Evolutionary conservation across 2,113 vertebrate genomes (phyloP).

Genomic region (Vicugna pacos): DNA sequence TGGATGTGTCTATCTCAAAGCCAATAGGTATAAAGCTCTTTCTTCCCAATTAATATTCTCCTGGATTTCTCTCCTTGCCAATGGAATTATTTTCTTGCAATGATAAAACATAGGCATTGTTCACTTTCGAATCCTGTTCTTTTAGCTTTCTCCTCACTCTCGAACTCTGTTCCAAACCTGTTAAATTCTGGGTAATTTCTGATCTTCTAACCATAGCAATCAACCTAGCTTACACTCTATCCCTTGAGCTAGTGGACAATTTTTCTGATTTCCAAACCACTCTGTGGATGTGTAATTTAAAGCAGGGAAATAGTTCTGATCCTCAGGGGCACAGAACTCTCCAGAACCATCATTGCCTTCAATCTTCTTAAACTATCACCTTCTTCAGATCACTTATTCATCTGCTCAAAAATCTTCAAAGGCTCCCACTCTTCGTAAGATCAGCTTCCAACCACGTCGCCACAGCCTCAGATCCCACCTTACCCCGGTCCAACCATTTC

Average conservation of each 20-base stretch:
- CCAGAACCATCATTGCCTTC: neutral
- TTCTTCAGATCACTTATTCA: neutral
- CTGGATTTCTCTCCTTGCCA: neutral
- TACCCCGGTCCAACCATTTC: too few species aligned
- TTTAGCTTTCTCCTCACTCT: neutral
- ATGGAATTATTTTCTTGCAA: neutral
- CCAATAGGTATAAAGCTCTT: neutral
- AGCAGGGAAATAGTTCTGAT: neutral
- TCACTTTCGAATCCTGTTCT: neutral
- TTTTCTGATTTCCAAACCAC: constrained; percentile 29
- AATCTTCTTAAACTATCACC: neutral
- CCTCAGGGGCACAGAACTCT: neutral
- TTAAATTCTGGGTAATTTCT: neutral
- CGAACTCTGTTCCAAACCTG: neutral
- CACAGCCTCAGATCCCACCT: neutral
- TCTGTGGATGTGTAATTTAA: neutral
- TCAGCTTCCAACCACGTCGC: neutral
- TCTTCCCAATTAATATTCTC: neutral
- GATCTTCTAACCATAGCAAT: neutral
- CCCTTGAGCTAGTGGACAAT: neutral
- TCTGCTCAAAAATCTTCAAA: neutral
- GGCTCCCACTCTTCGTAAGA: neutral
- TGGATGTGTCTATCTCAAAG: neutral
- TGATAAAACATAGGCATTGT: neutral
- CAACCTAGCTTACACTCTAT: neutral